Conservation (phyloP, 1,140 invertebrate species). For the Chlorops oryzae region DNA sequence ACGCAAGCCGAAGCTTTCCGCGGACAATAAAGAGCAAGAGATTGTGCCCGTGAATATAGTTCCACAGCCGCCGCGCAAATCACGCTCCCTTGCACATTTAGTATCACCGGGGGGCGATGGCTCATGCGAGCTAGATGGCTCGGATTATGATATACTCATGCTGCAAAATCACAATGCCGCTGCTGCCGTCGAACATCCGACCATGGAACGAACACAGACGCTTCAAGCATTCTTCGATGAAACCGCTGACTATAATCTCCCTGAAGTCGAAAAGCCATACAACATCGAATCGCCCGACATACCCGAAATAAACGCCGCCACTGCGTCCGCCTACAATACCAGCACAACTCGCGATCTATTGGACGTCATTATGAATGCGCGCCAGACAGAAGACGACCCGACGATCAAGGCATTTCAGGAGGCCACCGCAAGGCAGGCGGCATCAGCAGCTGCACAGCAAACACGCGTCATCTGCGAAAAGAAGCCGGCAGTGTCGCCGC, state of each 20-base stretch:
- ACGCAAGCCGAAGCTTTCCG: slow-evolving; percentile 18
- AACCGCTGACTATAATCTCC: slow-evolving; percentile 47
- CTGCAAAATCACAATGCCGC: slow-evolving; percentile 30
- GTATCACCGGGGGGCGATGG: slow-evolving; percentile 41
- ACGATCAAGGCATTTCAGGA: slow-evolving; percentile 45
- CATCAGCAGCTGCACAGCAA: slow-evolving; percentile 33
- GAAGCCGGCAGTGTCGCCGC: slow-evolving; percentile 21
- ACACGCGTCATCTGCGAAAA: too few relatives aligned
- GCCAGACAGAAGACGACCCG: slow-evolving; percentile 48
- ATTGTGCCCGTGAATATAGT: slow-evolving; percentile 59
- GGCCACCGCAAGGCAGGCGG: slow-evolving; percentile 23
- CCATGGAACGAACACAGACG: slow-evolving; percentile 30
- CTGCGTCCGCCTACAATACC: slow-evolving; percentile 48
- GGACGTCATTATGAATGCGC: slow-evolving; percentile 51
- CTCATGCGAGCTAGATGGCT: slow-evolving; percentile 38
- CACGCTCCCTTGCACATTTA: slow-evolving; percentile 54
- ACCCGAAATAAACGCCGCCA: slow-evolving; percentile 47
- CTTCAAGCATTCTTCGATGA: slow-evolving; percentile 45
- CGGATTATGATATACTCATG: slow-evolving; percentile 39
- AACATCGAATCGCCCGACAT: slow-evolving; percentile 31
- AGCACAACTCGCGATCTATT: slow-evolving; percentile 53
- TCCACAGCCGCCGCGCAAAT: slow-evolving; percentile 56
- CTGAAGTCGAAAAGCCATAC: slow-evolving; percentile 52
- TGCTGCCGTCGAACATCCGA: slow-evolving; percentile 16
- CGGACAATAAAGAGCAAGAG: slow-evolving; percentile 50